Percentiles rank a stretch among this genome's conserved stretches.
Conservation (phyloP, 1,140 invertebrate species). For the Melipona quadrifasciata region DNA sequence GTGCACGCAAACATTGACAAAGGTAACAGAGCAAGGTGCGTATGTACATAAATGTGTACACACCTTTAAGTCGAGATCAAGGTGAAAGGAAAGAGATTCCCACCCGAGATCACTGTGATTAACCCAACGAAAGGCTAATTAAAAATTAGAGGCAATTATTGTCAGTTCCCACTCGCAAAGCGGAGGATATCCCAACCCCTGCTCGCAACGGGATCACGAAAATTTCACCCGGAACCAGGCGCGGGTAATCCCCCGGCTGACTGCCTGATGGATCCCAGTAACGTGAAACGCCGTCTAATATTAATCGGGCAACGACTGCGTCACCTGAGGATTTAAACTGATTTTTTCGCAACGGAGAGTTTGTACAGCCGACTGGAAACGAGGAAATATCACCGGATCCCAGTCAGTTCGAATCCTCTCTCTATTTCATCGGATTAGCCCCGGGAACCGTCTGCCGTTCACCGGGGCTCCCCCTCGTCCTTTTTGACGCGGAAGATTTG, state of each 20-base stretch:
- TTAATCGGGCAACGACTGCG: neutral
- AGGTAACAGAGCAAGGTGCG: no score
- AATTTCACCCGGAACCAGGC: neutral
- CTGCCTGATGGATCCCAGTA: no score
- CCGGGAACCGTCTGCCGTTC: neutral
- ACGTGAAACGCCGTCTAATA: neutral
- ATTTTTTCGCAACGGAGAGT: neutral
- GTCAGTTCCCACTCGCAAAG: neutral
- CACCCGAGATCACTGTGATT: slow-evolving; percentile 5
- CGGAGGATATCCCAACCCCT: neutral
- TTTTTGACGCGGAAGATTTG: neutral
- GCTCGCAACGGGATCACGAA: neutral
- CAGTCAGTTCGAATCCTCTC: neutral
- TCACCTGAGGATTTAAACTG: neutral
- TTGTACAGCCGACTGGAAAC: slow-evolving; percentile 4
- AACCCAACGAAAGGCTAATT: slow-evolving; percentile 24
- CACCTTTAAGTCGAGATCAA: no score
- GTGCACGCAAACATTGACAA: no score
- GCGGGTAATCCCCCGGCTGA: neutral
- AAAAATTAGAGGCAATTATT: slow-evolving; percentile 35
- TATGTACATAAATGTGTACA: no score
- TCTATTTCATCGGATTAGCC: neutral
- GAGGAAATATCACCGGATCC: slow-evolving; percentile 1
- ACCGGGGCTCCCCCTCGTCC: neutral
- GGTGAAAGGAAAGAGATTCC: slow-evolving; percentile 24